Evolutionary conservation across 2,113 vertebrate species (phyloP), one percentile per base, ranked within the genome.

Genomic region (Centropus unirufus): DNA sequence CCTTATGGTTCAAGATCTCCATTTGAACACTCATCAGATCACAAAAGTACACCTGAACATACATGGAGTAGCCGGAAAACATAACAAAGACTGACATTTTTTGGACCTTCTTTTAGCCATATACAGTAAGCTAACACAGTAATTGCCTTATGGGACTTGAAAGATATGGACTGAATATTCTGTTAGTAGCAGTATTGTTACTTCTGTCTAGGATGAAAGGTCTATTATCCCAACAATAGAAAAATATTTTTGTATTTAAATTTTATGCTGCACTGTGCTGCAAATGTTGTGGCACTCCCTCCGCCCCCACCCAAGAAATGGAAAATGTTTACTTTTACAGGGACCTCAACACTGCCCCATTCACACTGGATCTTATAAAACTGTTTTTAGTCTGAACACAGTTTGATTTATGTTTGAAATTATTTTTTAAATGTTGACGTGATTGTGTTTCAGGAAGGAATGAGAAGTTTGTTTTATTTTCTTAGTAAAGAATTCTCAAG

Each of bases 161-260:
- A 98, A 98, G 98, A 98, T 98, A 98, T 89, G 95, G 98, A 98
- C 97, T 98, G 98, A 98, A 97, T 98, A 96, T 97, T 97, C 98
- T 98, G 73, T 98, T 96, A 95, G 98, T 98, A 98, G 98, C 98
- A 98, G 98, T 98, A 98, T 98, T 98, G 98, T 98, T 98, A 98
- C 98, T 98, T 98, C 97, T 98, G 98, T 98, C 98, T 97, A 98
- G 97, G 97, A 98, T 98, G 97, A 97, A 98, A 98, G 97, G 97
- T 98, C 97, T 98, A 93, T 97, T 98, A 98, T 98, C 98, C 98
- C 98, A 97, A 98, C 96, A 98, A 96, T 97, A 97, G 98, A 98
- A 97, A 97, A 98, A 98, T 99, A 99, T 99, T 99, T 99, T 99
- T 99, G 98, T 99, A 99, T 99, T 99, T 99, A 98, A 99, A 98